Percentiles rank a stretch among this genome's conserved stretches.
These are phyloP conservation scores for Platalea minor DNA, from an alignment of 2,797 vertebrate species.

Conservation along the genomic window DNA sequence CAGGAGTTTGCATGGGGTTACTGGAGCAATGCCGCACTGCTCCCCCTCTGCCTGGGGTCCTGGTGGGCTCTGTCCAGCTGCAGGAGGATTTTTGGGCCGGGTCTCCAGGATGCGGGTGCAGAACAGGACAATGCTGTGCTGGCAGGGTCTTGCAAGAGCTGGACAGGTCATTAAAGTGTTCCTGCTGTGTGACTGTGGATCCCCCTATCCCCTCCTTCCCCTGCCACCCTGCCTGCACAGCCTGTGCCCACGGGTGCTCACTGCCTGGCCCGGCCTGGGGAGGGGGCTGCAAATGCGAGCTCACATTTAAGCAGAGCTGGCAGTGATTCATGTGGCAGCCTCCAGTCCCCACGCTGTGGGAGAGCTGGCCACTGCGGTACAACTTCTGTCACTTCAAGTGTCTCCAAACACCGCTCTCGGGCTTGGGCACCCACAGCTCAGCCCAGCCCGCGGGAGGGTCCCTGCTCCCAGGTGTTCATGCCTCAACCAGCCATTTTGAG, in stretches of 20 bases:
- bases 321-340: background rate
- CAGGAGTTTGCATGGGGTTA: background rate
- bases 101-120: background rate
- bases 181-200: background rate
- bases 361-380: background rate
- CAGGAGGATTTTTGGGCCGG: background rate
- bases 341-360: background rate
- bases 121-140: background rate
- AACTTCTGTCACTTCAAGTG: background rate
- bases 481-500: background rate
- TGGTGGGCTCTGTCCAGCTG: background rate
- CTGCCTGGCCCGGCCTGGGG: background rate
- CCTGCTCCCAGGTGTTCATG: background rate
- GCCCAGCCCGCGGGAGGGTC: rapidly evolving
- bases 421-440: background rate
- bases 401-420: rapidly evolving
- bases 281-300: rapidly evolving
- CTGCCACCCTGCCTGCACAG: background rate
- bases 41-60: background rate
- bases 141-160: background rate
- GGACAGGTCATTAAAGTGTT: constrained; percentile 31
- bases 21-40: background rate
- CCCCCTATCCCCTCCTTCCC: background rate
- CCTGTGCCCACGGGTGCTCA: background rate
- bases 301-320: background rate